Conservation (phyloP, 2,113 vertebrate species). For the Nothobranchius furzeri region DNA sequence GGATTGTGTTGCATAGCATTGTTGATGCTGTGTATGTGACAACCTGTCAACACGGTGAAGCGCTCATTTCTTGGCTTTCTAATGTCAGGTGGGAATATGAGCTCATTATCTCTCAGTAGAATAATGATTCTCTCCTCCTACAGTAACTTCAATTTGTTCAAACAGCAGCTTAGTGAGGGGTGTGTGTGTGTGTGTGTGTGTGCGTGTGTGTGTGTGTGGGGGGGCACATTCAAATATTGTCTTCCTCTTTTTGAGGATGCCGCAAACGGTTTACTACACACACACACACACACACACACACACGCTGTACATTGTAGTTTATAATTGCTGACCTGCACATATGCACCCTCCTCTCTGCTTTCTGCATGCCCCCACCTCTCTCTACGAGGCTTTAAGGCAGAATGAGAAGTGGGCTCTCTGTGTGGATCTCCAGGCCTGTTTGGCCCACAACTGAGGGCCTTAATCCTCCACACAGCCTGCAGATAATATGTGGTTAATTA, state of each 20-base stretch:
- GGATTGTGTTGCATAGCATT: slow-evolving; percentile 46
- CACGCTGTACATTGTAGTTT: not conserved
- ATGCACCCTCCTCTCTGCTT: slow-evolving; percentile 24
- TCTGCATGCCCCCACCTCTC: slow-evolving; percentile 19
- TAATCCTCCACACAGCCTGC: slow-evolving; percentile 72
- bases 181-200: slow-evolving; percentile 11
- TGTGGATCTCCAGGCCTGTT: slow-evolving; percentile 56
- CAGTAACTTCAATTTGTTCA: slow-evolving; percentile 55
- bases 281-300: slow-evolving; percentile 10
- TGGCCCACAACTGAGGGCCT: slow-evolving; percentile 64
- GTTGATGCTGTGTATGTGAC: slow-evolving; percentile 46
- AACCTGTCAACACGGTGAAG: slow-evolving; percentile 52
- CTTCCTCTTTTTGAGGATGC: slow-evolving; percentile 29
- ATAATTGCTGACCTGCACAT: slow-evolving; percentile 44
- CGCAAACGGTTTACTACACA: slow-evolving; percentile 14
- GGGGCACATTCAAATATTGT: slow-evolving; percentile 39
- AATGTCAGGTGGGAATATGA: slow-evolving; percentile 52
- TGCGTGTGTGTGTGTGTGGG: slow-evolving; percentile 25
- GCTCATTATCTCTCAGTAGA: slow-evolving; percentile 64
- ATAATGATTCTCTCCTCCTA: slow-evolving; percentile 40
- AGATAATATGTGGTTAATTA: slow-evolving; percentile 82
- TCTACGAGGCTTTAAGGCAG: slow-evolving; percentile 48
- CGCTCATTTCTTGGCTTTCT: slow-evolving; percentile 52
- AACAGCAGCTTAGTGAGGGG: slow-evolving; percentile 45
- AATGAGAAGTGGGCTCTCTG: slow-evolving; percentile 48